Evolutionary conservation across 2,113 vertebrate genomes (phyloP).

Genomic region (Eretmochelys imbricata): DNA sequence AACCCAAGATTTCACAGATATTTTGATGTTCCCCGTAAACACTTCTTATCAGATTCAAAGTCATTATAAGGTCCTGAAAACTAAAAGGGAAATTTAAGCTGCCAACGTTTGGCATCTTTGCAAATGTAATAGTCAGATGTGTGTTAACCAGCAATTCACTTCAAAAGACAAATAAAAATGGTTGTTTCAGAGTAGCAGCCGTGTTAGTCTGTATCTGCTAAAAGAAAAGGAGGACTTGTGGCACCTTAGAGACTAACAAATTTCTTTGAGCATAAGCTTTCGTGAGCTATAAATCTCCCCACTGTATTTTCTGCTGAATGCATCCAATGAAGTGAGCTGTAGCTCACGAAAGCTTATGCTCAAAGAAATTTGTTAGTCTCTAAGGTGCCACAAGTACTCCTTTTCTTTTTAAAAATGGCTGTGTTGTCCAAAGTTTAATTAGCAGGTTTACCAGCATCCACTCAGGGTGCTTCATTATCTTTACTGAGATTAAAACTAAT

Average conservation of each 20-base stretch:
- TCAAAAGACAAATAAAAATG: slow-evolving; percentile 40
- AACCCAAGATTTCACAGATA: slow-evolving; percentile 10
- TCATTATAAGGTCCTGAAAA: background rate
- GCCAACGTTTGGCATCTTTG: background rate
- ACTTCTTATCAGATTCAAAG: slow-evolving; percentile 51
- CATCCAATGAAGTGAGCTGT: no score
- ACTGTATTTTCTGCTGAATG: no score
- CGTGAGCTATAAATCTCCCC: no score
- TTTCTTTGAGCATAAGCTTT: no score
- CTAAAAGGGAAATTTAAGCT: background rate
- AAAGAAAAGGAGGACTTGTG: no score
- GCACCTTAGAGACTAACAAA: no score
- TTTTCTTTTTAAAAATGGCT: background rate
- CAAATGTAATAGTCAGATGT: background rate
- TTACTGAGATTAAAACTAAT: slow-evolving; percentile 19
- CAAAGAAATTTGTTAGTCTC: no score
- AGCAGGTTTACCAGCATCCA: slow-evolving; percentile 50
- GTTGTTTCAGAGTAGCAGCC: background rate
- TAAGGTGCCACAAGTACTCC: no score
- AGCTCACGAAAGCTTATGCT: no score
- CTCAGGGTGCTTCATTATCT: slow-evolving; percentile 31
- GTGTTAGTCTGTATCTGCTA: no score
- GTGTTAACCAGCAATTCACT: slow-evolving; percentile 46
- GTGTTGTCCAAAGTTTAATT: slow-evolving; percentile 57
- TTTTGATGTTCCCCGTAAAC: slow-evolving; percentile 11